phyloP scores from a whole-genome alignment of 2,888 invertebrate species.

The Copidosoma aretas region DNA sequence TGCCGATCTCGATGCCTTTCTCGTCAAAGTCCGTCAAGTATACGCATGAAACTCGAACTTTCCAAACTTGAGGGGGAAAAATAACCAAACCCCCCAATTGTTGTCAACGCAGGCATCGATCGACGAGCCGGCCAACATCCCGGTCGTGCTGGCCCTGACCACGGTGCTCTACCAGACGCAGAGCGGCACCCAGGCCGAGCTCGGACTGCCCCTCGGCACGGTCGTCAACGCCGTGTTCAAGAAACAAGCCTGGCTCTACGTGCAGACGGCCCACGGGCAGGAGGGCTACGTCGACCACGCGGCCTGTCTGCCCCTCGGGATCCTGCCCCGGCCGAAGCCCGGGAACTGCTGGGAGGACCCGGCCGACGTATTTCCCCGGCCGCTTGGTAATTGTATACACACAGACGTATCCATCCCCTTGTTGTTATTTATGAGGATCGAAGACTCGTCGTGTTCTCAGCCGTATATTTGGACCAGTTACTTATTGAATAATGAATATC shows the following conservation, averaged over 20 bases:
- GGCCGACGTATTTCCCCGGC: conserved; percentile 81
- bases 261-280: conserved; percentile 83
- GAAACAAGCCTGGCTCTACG: conserved; percentile 84
- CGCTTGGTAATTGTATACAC: conserved; percentile 65
- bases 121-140: conserved; percentile 83
- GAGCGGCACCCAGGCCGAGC: conserved; percentile 73
- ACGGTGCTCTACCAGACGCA: conserved; percentile 78
- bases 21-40: conserved; percentile 69
- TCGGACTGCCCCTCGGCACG: conserved; percentile 78
- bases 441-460: too few species aligned
- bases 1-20: conserved; percentile 78
- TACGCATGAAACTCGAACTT: neutral
- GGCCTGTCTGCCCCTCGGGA: conserved; percentile 80
- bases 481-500: too few species aligned
- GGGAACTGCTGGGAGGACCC: conserved; percentile 83
- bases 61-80: too few species aligned
- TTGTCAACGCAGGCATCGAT: conserved; percentile 79
- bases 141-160: conserved; percentile 80
- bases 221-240: conserved; percentile 88
- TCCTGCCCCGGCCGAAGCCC: conserved; percentile 70
- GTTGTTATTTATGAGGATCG: too few species aligned
- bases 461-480: too few species aligned
- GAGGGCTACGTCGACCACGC: conserved; percentile 83
- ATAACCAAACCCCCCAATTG: too few species aligned
- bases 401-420: too few species aligned